Conservation (phyloP, 2,797 vertebrate genomes). For the Streptopelia turtur region DNA sequence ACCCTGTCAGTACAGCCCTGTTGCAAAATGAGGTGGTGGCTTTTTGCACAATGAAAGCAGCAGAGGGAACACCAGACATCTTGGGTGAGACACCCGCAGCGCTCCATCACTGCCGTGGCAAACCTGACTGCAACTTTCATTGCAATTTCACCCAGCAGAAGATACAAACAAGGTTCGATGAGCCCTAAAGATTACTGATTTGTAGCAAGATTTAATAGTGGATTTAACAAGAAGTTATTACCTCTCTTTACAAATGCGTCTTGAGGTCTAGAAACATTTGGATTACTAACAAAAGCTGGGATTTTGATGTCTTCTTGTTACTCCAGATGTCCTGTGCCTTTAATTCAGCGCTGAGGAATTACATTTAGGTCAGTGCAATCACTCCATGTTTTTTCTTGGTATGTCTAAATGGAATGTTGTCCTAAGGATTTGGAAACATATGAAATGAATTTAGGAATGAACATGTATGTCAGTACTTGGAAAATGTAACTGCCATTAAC, state of each 20-base stretch:
- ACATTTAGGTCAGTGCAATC: not conserved
- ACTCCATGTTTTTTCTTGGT: constrained; percentile 11
- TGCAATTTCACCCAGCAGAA: not conserved
- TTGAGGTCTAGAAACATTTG: not conserved
- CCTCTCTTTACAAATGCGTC: not conserved
- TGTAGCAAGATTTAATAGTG: not conserved
- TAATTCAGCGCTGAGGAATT: not conserved
- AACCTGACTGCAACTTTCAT: not conserved
- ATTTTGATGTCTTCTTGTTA: not conserved
- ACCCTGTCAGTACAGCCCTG: not conserved
- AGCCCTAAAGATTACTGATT: not conserved
- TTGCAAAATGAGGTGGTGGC: not conserved
- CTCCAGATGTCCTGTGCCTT: not conserved
- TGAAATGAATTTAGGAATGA: constrained; percentile 4
- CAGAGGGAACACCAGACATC: not conserved
- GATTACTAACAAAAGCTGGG: not conserved
- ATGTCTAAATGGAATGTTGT: not conserved
- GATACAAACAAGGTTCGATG: not conserved
- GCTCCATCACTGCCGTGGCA: not conserved
- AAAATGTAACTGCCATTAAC: not conserved
- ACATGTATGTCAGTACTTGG: not conserved
- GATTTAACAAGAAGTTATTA: not conserved
- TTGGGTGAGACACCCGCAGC: not conserved
- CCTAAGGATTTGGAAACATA: constrained; percentile 17
- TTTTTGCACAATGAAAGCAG: not conserved